Base-by-base conservation (phyloP, 2,113 vertebrate species). In the Caranx ignobilis region DNA sequence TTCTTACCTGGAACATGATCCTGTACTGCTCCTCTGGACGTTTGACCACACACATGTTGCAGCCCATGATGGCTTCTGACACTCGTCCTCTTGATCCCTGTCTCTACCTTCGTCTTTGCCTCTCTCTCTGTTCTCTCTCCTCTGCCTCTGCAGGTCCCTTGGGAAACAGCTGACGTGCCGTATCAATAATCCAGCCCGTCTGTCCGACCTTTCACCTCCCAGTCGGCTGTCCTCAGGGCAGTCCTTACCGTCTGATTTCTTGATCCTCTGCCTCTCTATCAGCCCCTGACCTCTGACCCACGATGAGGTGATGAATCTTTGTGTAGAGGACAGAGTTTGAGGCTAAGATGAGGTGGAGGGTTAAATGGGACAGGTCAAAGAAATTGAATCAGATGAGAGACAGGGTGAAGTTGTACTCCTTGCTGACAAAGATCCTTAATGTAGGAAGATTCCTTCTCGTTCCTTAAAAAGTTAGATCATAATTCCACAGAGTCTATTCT, bases 21-120 rank as follows among this genome's bases (percentile, higher is more conserved):
- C 94, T 92, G 94, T 96, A 96, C 82, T 96, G 96, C 90, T 97
- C 96, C 93, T 96, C 96, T n/a, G 95, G 95, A 55, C 95, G 96
- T 88, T 94, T 95, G 70, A 96, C 94, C 92, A 96, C 95, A 73
- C 96, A 96, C 96, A 96, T 96, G 94, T 96, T 96, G 79, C 96
- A 96, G 87, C 96, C 96, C 96, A 96, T 97, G 92, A 89, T 85
- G 87, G 7, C 37, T 48, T 41, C 73, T 48, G 50, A 60, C 15
- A 1, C 78, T 82, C n/a, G 34, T 50, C 21, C 32, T 45, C 61
- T 21, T 4, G 11, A 0, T 41, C 66, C 65, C 18, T 2, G 52
- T 56, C 6, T 70, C 60, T 48, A 9, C 32, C 8, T 41, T 41
- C 39, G 8, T 41, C 39, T 18, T 12, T 48, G 26, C 26, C 3